A percentile compares a stretch with the other conserved stretches of the same genome.
These are phyloP conservation scores for Melanerpes aurifrons DNA, from an alignment of 2,113 vertebrate genomes.

Conservation along the genomic window DNA sequence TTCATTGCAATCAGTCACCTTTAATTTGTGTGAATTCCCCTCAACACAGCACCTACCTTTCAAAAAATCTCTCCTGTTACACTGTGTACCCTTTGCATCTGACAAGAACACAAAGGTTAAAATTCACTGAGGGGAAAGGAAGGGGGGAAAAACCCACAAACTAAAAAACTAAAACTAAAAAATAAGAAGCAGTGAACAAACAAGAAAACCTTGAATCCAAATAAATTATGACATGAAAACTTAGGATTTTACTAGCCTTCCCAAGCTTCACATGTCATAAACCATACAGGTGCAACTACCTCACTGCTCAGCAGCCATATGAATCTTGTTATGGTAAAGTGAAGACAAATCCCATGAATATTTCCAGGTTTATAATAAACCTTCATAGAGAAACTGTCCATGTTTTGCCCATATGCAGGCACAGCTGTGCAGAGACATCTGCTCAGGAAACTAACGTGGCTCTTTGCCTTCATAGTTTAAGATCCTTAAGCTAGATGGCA, in stretches of 20 bases:
- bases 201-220: not conserved
- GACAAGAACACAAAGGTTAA: not conserved
- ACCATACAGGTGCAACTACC: constrained; percentile 46
- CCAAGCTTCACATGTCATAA: not conserved
- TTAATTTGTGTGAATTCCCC: not conserved
- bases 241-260: not conserved
- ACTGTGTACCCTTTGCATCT: not conserved
- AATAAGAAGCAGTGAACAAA: no score
- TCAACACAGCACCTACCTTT: not conserved
- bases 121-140: not conserved
- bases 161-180: no score
- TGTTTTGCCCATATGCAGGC: constrained; percentile 41
- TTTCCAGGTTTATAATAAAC: constrained; percentile 53
- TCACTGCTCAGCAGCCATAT: not conserved
- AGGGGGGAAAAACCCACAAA: not conserved
- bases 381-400: constrained; percentile 5
- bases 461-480: constrained; percentile 20
- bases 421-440: constrained; percentile 64
- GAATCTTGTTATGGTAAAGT: not conserved
- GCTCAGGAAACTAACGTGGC: not conserved
- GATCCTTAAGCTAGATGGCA: constrained; percentile 7
- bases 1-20: not conserved
- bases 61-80: not conserved
- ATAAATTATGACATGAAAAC: constrained; percentile 13
- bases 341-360: not conserved